Evolutionary conservation across 2,888 invertebrate genomes (phyloP).

Genomic region (Polietes domitor): DNA sequence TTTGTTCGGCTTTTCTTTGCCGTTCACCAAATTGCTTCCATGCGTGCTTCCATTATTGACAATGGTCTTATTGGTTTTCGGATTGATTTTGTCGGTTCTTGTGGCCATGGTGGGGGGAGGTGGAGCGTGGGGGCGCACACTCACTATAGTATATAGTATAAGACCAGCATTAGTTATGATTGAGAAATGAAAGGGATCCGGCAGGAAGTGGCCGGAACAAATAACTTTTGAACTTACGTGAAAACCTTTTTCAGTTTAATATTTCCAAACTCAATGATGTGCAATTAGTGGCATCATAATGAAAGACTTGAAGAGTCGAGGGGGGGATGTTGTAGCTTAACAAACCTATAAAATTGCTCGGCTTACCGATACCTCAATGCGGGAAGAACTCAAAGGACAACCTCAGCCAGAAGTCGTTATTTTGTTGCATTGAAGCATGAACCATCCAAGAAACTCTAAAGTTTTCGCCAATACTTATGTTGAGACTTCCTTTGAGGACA

Average conservation of each 20-base stretch:
- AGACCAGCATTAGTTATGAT: background rate
- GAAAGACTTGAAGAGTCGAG: background rate
- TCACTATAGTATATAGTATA: too few relatives aligned
- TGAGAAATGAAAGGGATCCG: background rate
- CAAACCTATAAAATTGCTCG: background rate
- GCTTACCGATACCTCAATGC: background rate
- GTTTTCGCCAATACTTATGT: background rate
- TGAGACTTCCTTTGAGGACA: too few relatives aligned
- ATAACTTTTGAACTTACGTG: background rate
- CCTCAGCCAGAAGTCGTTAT: background rate
- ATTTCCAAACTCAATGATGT: background rate
- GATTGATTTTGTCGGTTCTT: conserved; percentile 16
- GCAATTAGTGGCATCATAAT: background rate
- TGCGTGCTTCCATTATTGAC: conserved; percentile 55
- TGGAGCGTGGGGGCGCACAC: background rate
- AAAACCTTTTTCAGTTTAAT: background rate
- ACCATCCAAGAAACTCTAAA: background rate
- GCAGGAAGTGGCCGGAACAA: conserved; percentile 42
- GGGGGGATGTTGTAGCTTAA: too few relatives aligned
- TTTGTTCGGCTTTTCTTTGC: conserved; percentile 38
- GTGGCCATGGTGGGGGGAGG: background rate
- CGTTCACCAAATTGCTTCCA: conserved; percentile 42
- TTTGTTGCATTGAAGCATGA: background rate
- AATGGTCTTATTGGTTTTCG: conserved; percentile 41
- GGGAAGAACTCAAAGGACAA: background rate